A percentile compares a stretch with the other conserved stretches of the same genome.
phyloP scores from a whole-genome alignment of 1,140 invertebrate species.

The Dendroctonus ponderosae region DNA sequence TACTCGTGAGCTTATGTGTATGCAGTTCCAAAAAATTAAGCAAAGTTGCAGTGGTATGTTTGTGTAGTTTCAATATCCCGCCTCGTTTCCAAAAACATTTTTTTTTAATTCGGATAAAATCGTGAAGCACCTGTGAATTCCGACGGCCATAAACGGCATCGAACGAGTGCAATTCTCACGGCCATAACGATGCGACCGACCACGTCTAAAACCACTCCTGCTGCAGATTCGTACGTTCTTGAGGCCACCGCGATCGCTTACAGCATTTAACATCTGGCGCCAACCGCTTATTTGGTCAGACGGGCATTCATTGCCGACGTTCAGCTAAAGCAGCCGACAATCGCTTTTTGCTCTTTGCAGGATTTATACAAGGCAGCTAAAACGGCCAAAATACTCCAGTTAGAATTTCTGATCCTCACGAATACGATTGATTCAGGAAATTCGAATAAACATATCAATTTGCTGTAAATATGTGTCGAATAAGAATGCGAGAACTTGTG shows the following conservation, averaged over 20 bases:
- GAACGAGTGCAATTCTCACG: constrained; percentile 25
- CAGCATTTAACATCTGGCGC: constrained; percentile 22
- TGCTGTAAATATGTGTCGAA: no score
- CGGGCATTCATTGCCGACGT: neutral
- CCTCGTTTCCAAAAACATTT: no score
- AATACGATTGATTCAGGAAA: no score
- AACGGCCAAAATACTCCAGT: neutral
- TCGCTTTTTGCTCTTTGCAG: constrained; percentile 2
- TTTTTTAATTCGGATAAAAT: constrained; percentile 3
- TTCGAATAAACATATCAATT: no score
- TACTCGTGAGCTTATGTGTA: no score
- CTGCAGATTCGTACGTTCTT: neutral
- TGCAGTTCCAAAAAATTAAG: no score
- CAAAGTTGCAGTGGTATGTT: no score
- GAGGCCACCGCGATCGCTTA: neutral
- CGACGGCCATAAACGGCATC: constrained; percentile 7
- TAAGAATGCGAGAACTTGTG: no score
- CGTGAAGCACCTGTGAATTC: constrained; percentile 27
- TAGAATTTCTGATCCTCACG: no score
- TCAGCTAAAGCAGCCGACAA: constrained; percentile 4
- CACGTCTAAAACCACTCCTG: constrained; percentile 19
- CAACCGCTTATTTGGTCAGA: constrained; percentile 25
- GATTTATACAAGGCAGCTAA: neutral
- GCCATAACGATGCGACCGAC: constrained; percentile 6
- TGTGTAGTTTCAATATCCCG: no score